These are phyloP conservation scores for Linnaemya tessellans DNA, from an alignment of 2,888 invertebrate genomes.

Conservation along the genomic window DNA sequence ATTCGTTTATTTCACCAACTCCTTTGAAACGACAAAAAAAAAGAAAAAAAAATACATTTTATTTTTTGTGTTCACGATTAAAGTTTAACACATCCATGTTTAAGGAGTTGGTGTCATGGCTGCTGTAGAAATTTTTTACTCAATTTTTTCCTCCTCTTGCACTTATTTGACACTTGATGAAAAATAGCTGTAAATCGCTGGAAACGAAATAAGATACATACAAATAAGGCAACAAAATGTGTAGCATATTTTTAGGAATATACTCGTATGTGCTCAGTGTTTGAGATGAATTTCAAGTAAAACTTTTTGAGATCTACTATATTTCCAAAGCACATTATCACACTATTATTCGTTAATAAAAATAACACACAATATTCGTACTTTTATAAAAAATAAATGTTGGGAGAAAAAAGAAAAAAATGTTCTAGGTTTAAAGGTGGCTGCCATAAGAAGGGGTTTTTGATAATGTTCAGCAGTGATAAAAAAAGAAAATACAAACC, in stretches of 20 bases:
- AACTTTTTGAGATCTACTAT: conserved; percentile 25
- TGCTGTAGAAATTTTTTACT: conserved; percentile 10
- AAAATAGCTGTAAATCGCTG: conserved; percentile 54
- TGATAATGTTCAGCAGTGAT: conserved; percentile 10
- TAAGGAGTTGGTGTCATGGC: conserved; percentile 11
- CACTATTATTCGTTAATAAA: background rate
- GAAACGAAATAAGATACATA: conserved; percentile 30
- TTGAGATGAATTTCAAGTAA: conserved; percentile 53
- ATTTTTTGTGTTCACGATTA: background rate
- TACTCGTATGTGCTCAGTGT: conserved; percentile 28
- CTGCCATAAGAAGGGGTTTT: conserved; percentile 13
- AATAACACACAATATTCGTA: background rate
- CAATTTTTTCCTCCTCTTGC: conserved; percentile 27
- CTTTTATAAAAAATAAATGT: conserved; percentile 25
- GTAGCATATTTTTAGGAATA: conserved; percentile 49
- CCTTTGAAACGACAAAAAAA: background rate
- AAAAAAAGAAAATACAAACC: background rate
- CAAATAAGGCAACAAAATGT: conserved; percentile 49
- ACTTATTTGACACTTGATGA: conserved; percentile 71
- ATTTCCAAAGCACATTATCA: conserved; percentile 24
- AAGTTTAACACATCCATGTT: conserved; percentile 7
- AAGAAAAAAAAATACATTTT: background rate
- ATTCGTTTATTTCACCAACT: background rate
- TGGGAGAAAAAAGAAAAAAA: background rate
- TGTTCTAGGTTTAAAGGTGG: background rate